phyloP scores from a whole-genome alignment of 2,113 vertebrate genomes.

The Hylia prasina region DNA sequence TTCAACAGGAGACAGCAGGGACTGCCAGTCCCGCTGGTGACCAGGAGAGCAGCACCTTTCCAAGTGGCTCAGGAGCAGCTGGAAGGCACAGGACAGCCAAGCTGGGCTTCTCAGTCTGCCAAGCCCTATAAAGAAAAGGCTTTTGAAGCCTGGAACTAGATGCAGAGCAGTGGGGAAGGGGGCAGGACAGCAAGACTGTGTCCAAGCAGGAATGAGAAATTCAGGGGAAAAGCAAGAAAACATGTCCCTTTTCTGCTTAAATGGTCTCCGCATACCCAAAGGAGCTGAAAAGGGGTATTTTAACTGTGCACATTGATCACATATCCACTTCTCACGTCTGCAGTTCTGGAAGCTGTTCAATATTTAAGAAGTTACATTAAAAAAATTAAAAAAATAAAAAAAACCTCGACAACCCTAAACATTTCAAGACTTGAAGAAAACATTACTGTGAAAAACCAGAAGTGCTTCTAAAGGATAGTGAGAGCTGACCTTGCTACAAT shows the following conservation, averaged over 20 bases:
- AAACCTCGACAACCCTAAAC: not conserved
- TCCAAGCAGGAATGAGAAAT: not conserved
- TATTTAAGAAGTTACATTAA: not conserved
- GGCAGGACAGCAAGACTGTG: not conserved
- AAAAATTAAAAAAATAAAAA: not conserved
- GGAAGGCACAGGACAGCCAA: not conserved
- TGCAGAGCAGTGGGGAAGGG: not conserved
- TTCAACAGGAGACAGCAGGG: not conserved
- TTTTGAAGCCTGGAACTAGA: not conserved
- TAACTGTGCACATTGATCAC: not conserved
- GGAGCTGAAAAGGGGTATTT: not conserved
- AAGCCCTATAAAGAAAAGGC: not conserved
- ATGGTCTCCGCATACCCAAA: not conserved
- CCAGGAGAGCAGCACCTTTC: not conserved
- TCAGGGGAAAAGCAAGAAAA: not conserved
- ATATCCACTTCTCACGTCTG: not conserved
- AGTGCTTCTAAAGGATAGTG: not conserved
- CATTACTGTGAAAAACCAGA: not conserved
- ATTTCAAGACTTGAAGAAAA: not conserved
- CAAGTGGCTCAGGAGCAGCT: not conserved
- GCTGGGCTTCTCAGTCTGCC: not conserved
- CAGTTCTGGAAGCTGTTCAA: not conserved
- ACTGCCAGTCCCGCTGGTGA: not conserved
- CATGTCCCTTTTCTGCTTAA: not conserved
- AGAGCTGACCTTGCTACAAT: not conserved